Percentiles rank a stretch among this genome's conserved stretches.
Evolutionary conservation across 2,113 vertebrate genomes (phyloP).

Genomic region (Heliornis fulica): DNA sequence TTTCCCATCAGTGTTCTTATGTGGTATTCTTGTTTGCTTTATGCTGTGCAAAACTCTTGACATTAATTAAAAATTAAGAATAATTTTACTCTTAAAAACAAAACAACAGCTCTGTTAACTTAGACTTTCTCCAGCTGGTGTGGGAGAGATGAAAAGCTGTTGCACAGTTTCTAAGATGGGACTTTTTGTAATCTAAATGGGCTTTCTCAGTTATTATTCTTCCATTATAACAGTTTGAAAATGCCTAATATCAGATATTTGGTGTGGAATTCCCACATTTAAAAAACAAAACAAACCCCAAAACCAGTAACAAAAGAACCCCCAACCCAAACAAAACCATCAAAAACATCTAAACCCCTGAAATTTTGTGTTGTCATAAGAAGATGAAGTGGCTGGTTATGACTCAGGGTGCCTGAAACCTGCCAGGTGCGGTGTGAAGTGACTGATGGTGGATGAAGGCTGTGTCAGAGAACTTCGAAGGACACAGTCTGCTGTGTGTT

Average conservation of each 20-base stretch:
- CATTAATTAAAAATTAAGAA: neutral
- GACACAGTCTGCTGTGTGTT: neutral
- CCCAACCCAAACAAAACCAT: neutral
- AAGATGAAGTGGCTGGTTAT: neutral
- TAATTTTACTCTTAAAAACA: neutral
- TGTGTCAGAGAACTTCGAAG: neutral
- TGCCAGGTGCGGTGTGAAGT: neutral
- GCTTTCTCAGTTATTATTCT: neutral
- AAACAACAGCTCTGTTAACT: neutral
- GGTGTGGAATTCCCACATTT: neutral
- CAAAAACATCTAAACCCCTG: neutral
- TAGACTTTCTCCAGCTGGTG: neutral
- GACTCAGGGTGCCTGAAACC: neutral
- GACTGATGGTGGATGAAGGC: neutral
- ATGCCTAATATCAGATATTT: neutral
- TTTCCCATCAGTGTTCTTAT: conserved; percentile 25
- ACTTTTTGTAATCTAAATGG: neutral
- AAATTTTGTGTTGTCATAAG: neutral
- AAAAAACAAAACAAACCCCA: too few relatives aligned
- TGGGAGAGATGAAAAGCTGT: neutral
- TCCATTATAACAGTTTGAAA: neutral
- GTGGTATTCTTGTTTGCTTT: conserved; percentile 27
- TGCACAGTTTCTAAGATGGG: neutral
- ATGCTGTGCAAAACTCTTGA: neutral
- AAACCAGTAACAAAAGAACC: too few relatives aligned